These are phyloP conservation scores for Drosophila maculinotata DNA, from an alignment of 2,888 invertebrate species.

Conservation along the genomic window DNA sequence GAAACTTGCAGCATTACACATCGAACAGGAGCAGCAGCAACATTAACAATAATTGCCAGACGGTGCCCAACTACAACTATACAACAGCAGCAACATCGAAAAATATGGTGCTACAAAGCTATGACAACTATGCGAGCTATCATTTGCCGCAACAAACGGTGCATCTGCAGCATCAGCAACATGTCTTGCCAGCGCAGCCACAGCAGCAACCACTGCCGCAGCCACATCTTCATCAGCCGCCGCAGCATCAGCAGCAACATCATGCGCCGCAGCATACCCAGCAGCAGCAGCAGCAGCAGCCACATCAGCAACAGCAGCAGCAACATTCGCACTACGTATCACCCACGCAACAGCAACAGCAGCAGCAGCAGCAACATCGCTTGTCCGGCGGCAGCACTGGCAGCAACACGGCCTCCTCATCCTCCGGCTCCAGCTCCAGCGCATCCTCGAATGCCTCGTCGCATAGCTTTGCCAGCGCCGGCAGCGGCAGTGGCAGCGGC, in stretches of 20 bases:
- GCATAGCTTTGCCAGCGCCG: conserved; percentile 59
- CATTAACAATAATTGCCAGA: conserved; percentile 76
- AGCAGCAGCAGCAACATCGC: conserved; percentile 77
- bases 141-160: conserved; percentile 78
- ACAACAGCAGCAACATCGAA: conserved; percentile 64
- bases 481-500: conserved; percentile 17
- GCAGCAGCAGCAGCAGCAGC: conserved; percentile 55
- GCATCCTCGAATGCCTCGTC: conserved; percentile 69
- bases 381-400: conserved; percentile 83
- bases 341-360: conserved; percentile 69
- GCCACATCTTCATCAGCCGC: conserved; percentile 38
- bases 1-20: conserved; percentile 37
- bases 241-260: conserved; percentile 34
- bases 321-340: conserved; percentile 61
- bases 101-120: conserved; percentile 85
- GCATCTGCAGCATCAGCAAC: conserved; percentile 66
- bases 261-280: conserved; percentile 55
- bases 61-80: conserved; percentile 72
- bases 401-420: conserved; percentile 70
- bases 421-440: conserved; percentile 74
- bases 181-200: conserved; percentile 44
- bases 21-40: conserved; percentile 47
- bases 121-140: conserved; percentile 83
- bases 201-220: conserved; percentile 52
- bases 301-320: conserved; percentile 52